A percentile compares a stretch with the other conserved stretches of the same genome.
These are phyloP conservation scores for Sylvia atricapilla DNA, from an alignment of 2,113 vertebrate species.

Conservation along the genomic window DNA sequence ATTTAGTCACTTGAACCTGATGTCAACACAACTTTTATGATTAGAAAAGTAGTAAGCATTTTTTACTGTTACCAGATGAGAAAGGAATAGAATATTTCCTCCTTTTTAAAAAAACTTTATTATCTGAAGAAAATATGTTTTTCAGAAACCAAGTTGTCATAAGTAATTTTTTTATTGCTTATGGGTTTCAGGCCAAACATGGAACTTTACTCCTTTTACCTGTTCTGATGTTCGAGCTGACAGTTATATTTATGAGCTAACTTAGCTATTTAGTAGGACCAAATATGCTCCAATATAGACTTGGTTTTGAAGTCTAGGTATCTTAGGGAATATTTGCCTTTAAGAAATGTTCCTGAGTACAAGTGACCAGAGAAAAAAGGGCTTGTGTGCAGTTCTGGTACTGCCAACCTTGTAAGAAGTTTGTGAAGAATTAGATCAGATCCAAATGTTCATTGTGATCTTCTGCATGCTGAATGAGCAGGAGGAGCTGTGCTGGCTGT, in stretches of 20 bases:
- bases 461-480: not conserved
- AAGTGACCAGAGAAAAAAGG: not conserved
- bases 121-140: not conserved
- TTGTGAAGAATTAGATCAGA: not conserved
- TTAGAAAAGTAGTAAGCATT: not conserved
- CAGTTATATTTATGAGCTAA: not conserved
- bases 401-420: not conserved
- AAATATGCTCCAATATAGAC: not conserved
- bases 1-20: not conserved
- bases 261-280: not conserved
- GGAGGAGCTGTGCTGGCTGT: not conserved
- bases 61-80: not conserved
- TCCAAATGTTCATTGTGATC: not conserved
- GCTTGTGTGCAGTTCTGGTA: not conserved
- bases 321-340: not conserved
- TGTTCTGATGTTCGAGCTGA: not conserved
- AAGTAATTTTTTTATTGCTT: not conserved
- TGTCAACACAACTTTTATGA: not conserved
- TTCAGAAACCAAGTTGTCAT: not conserved
- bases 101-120: not conserved
- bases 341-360: not conserved
- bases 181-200: not conserved
- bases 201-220: not conserved
- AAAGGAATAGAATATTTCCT: not conserved
- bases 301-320: not conserved